Evolutionary conservation across 2,797 vertebrate genomes (phyloP), one percentile per base, ranked within the genome.

Genomic region (Halcyon leucocephala): DNA sequence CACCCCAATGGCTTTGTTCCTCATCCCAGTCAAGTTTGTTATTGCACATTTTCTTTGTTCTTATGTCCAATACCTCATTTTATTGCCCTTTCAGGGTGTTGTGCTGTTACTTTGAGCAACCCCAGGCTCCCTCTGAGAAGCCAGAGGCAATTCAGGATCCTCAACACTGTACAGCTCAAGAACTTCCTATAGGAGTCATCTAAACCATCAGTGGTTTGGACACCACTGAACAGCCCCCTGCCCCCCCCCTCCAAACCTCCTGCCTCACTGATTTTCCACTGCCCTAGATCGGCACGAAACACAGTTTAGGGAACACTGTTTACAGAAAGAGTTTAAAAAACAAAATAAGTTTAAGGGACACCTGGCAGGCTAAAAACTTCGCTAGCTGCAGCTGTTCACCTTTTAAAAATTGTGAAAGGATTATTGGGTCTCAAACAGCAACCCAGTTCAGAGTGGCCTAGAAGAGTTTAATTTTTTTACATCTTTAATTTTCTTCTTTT

Each of bases 41-140:
- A 49, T 4, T 18, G 20, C 17, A 57, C 5, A 21, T 31, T 57
- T 46, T 25, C 21, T 70, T 54, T 58, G 51, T 10, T 54, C 16
- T 29, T 26, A 48, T 6, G 21, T n/a, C 57, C 51, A 48, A 35
- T 14, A 39, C 4, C 12, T 74, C 57, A 31, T 60, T 69, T 35
- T 39, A 67, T 7, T 3, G 1, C 25, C 13, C 65, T 58, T 48
- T 48, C 5, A 15, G 44, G n/a, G 17, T 22, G 4, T 70, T 12
- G 17, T 11, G 26, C 26, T 22, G 69, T 16, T 37, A 41, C 39
- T 52, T 5, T 22, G 76, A 52, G 20, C 33, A 24, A 54, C 46
- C 15, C 29, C 1, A 2, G 37, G 9, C n/a, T 35, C 28, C 41
- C 6, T 12, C 15, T 0, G 3, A 64, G 57, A 24, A 73, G 11